A percentile compares a stretch with the other conserved stretches of the same genome.
Evolutionary conservation across 2,888 invertebrate genomes (phyloP).

Genomic region (Euproctis similis): DNA sequence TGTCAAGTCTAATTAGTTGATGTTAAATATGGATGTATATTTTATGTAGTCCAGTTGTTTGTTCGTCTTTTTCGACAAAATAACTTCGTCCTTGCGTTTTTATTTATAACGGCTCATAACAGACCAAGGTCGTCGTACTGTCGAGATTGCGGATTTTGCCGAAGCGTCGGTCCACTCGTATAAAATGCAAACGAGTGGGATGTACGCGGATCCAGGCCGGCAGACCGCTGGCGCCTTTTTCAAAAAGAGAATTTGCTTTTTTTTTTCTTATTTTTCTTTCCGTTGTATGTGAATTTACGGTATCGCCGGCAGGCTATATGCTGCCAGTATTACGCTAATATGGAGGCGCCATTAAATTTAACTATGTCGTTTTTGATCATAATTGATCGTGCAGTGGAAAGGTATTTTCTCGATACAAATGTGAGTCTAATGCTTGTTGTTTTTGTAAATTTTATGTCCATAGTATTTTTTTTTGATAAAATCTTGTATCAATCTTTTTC

Average conservation of each 20-base stretch:
- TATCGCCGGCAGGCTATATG: slow-evolving; percentile 25
- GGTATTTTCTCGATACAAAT: too few relatives aligned
- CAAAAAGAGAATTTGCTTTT: slow-evolving; percentile 3
- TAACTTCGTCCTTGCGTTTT: slow-evolving; percentile 44
- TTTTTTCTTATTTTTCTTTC: slow-evolving; percentile 20
- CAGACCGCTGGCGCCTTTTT: slow-evolving; percentile 31
- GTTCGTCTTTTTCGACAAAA: slow-evolving; percentile 26
- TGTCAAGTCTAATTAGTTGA: not conserved
- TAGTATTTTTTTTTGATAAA: too few relatives aligned
- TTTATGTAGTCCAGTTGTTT: too few relatives aligned
- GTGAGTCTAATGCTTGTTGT: too few relatives aligned
- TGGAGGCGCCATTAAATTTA: slow-evolving; percentile 9
- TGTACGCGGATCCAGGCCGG: slow-evolving; percentile 50
- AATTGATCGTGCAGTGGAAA: too few relatives aligned
- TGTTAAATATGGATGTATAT: too few relatives aligned
- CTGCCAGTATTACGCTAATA: slow-evolving; percentile 43
- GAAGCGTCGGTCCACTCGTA: slow-evolving; percentile 27
- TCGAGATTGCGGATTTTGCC: slow-evolving; percentile 58
- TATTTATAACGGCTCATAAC: slow-evolving; percentile 55
- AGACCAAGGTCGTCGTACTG: slow-evolving; percentile 67
- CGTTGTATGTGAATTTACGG: slow-evolving; percentile 27
- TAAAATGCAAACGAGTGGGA: slow-evolving; percentile 52
- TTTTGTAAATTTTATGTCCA: too few relatives aligned
- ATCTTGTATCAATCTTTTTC: too few relatives aligned
- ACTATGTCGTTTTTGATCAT: not conserved